phyloP scores from a whole-genome alignment of 1,140 invertebrate species.

The Hylyphantes graminicola region DNA sequence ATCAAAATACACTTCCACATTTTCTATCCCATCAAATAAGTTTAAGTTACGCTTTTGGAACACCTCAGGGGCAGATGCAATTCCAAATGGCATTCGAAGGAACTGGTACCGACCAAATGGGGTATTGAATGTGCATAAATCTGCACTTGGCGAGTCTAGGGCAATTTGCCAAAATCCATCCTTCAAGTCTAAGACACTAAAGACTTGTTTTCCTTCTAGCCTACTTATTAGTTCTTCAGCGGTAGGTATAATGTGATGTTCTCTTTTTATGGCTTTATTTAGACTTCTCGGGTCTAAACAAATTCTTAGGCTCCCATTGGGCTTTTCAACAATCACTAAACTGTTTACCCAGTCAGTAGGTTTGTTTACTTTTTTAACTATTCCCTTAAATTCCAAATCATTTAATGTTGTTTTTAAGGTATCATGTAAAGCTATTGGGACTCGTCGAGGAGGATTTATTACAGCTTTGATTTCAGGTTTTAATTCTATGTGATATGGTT shows the following conservation, averaged over 20 bases:
- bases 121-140: conserved; percentile 52
- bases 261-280: conserved; percentile 63
- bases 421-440: conserved; percentile 42
- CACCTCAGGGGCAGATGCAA: conserved; percentile 66
- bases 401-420: conserved; percentile 61
- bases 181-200: conserved; percentile 26
- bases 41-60: conserved; percentile 14
- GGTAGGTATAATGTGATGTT: conserved; percentile 21
- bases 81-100: conserved; percentile 69
- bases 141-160: background rate
- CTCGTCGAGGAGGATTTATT: conserved; percentile 28
- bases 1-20: conserved; percentile 39
- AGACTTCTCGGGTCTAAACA: conserved; percentile 63
- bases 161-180: conserved; percentile 29
- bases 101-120: conserved; percentile 65
- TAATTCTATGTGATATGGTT: conserved; percentile 41
- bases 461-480: conserved; percentile 23
- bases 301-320: conserved; percentile 55
- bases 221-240: conserved; percentile 34
- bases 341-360: conserved; percentile 63
- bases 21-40: background rate
- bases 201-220: conserved; percentile 13
- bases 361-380: conserved; percentile 64
- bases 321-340: conserved; percentile 62
- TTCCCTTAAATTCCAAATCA: conserved; percentile 56